These are phyloP conservation scores for Gadopsis bispinosus DNA, from an alignment of 2,797 vertebrate species.

Conservation along the genomic window DNA sequence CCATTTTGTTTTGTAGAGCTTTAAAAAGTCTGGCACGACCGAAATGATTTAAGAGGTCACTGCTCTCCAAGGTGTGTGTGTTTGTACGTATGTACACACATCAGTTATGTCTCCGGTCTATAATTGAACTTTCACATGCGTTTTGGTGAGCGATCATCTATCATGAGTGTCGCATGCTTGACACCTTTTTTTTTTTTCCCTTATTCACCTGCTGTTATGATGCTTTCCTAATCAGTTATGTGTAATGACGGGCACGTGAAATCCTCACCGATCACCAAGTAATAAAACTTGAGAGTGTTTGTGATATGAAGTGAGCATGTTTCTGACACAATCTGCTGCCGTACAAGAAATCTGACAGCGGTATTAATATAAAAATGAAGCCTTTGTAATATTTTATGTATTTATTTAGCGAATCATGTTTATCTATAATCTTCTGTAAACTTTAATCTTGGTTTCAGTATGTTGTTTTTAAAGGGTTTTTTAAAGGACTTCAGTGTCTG, in stretches of 20 bases:
- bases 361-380: neutral
- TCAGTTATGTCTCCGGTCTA: slow-evolving; percentile 1
- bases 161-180: slow-evolving; percentile 22
- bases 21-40: slow-evolving; percentile 63
- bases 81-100: neutral
- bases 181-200: slow-evolving; percentile 30
- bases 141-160: slow-evolving; percentile 21
- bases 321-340: neutral
- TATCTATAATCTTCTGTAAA: neutral
- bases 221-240: neutral
- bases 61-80: slow-evolving; percentile 7
- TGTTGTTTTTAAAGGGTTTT: slow-evolving; percentile 6
- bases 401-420: neutral
- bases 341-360: neutral
- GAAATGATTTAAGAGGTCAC: slow-evolving; percentile 54
- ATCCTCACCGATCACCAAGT: neutral
- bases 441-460: neutral
- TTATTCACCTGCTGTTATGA: slow-evolving; percentile 21
- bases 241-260: slow-evolving; percentile 1
- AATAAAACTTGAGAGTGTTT: slow-evolving; percentile 3
- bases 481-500: neutral
- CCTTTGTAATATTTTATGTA: neutral
- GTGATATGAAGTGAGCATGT: neutral
- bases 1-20: slow-evolving; percentile 54
- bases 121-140: slow-evolving; percentile 28